These are phyloP conservation scores for Drosophila conformis DNA, from an alignment of 2,888 invertebrate genomes.

Conservation along the genomic window DNA sequence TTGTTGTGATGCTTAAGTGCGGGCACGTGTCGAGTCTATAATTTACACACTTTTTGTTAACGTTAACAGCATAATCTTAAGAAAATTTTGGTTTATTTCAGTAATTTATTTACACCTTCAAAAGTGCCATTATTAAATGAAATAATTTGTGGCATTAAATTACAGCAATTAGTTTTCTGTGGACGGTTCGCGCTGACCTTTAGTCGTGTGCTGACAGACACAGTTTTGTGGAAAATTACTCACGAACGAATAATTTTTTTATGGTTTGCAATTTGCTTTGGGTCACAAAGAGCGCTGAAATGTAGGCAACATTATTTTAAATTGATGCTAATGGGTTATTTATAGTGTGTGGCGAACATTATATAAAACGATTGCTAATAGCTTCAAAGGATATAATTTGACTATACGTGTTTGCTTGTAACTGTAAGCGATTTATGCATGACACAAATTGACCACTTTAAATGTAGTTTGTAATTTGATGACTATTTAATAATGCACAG, in stretches of 20 bases:
- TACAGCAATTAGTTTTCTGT: conserved; percentile 38
- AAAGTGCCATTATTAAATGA: conserved; percentile 14
- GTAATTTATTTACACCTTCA: background rate
- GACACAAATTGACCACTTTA: background rate
- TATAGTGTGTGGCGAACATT: background rate
- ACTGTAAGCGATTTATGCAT: background rate
- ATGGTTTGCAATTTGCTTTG: conserved; percentile 27
- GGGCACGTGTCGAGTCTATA: background rate
- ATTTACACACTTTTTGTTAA: background rate
- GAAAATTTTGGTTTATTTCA: background rate
- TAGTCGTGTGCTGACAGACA: background rate
- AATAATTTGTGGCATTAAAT: conserved; percentile 37
- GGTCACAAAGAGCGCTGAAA: conserved; percentile 10
- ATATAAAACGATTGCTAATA: background rate
- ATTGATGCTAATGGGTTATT: background rate
- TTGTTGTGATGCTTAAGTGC: background rate
- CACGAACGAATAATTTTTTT: conserved; percentile 18
- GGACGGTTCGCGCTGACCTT: conserved; percentile 2
- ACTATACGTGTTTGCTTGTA: background rate
- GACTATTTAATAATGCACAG: background rate
- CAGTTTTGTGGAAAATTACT: conserved; percentile 35
- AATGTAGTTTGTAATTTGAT: background rate
- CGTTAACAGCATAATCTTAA: background rate
- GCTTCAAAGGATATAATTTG: background rate
- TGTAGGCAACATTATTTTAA: conserved; percentile 38